Conservation (phyloP, 2,113 vertebrate species). For the Tichodroma muraria region DNA sequence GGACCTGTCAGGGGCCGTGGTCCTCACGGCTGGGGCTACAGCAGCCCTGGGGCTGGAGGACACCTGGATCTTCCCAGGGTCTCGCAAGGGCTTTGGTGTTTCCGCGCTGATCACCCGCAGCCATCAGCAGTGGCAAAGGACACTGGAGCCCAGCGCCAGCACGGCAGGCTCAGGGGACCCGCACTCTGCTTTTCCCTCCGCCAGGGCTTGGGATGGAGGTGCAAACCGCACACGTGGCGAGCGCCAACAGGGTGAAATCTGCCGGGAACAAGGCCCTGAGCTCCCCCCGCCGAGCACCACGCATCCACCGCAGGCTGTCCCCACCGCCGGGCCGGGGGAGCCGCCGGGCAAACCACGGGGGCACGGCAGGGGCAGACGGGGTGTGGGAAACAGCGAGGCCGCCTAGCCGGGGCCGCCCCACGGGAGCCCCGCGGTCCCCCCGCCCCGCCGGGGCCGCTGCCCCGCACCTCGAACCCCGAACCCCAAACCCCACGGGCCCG, state of each 20-base stretch:
- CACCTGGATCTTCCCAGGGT: not conserved
- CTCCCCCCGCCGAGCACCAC: accelerated
- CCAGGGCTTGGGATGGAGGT: not conserved
- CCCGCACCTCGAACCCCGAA: not conserved
- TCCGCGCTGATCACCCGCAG: not conserved
- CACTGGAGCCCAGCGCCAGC: not conserved
- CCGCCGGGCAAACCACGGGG: not conserved
- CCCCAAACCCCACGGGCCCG: not conserved
- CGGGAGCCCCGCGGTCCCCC: no score
- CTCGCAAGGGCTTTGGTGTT: accelerated
- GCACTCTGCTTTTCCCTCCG: not conserved
- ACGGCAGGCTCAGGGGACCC: not conserved
- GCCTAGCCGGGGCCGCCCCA: no score
- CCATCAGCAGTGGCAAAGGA: not conserved
- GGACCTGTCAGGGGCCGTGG: accelerated
- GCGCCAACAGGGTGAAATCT: not conserved
- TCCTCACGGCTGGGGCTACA: not conserved
- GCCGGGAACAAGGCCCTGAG: not conserved
- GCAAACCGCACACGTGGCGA: not conserved
- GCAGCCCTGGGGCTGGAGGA: not conserved
- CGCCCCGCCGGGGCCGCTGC: no score
- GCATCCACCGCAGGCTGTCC: not conserved
- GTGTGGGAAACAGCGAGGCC: not conserved
- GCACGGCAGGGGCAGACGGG: not conserved
- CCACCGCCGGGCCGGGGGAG: not conserved